phyloP scores from a whole-genome alignment of 1,140 invertebrate genomes.

The Caenorhabditis remanei region DNA sequence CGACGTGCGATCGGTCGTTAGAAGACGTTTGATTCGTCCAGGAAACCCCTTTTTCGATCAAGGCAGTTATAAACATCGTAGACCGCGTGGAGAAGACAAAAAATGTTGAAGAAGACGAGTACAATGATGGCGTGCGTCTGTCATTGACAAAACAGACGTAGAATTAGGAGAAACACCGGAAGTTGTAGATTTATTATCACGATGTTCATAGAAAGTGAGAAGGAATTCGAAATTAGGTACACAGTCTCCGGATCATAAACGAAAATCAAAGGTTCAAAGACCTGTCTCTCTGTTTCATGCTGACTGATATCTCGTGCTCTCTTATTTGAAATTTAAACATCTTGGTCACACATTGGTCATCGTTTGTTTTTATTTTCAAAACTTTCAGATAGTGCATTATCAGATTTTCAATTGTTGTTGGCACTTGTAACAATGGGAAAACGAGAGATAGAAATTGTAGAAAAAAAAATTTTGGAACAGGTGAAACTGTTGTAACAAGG shows the following conservation, averaged over 20 bases:
- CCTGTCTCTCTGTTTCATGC: not conserved
- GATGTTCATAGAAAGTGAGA: not conserved
- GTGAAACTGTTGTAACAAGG: too few relatives aligned
- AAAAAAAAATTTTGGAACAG: too few relatives aligned
- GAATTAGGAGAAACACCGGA: constrained; percentile 32
- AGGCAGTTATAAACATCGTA: constrained; percentile 51
- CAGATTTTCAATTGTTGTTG: not conserved
- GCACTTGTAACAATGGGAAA: too few relatives aligned
- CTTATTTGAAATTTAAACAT: not conserved
- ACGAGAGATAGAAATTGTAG: too few relatives aligned
- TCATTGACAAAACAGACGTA: constrained; percentile 12
- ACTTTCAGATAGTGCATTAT: not conserved
- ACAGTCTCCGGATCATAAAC: not conserved
- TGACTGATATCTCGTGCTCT: not conserved
- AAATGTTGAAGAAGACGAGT: not conserved
- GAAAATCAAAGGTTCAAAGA: not conserved
- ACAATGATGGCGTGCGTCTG: constrained; percentile 5
- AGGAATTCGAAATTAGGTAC: not conserved
- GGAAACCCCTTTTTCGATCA: constrained; percentile 50
- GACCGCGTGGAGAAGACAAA: constrained; percentile 25
- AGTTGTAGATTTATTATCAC: constrained; percentile 35
- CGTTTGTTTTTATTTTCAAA: not conserved
- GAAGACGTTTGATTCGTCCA: not conserved
- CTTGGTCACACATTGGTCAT: constrained; percentile 14
- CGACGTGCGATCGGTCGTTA: constrained; percentile 18